Base-by-base conservation (phyloP, 2,888 invertebrate species). In the Macrosiphum euphorbiae region DNA sequence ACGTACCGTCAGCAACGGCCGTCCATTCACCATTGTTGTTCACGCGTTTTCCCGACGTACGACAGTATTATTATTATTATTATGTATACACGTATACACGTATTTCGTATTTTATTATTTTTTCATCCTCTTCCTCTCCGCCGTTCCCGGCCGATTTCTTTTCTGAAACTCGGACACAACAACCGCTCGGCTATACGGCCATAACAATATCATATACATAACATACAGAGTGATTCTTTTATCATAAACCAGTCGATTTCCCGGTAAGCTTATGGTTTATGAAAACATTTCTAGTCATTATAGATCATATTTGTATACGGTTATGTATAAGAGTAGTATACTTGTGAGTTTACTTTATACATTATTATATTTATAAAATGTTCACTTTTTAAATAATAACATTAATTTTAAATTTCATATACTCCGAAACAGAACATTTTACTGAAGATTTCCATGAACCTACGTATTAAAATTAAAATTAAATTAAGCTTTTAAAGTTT, bases 11-110 rank as follows among this genome's bases (percentile, higher is more conserved):
- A 55, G 92, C 88, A 52, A 52, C 78, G 35, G 50, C 44, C 20
- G 78, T 44, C 55, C 89, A 61, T 94, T 94, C 93, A 86, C 61
- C 50, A 90, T 85, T 90, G 85, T 90, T 84, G 78, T 85, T 86
- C 26, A 85, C 58, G 50, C 92, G 90, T 90, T 86, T 94, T 90
- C 84, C 90, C 90, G 61, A 85, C 84, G 44, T 89, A 61, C 61
- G 87, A 86, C 87, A 61, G 24, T 35, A 87, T 58, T 86, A 86
- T 91, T 41, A 50, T 52, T 67, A 78, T 78, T 78, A 67, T 67
- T 50, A 88, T 92, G 52, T 86, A 47, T 91, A 41, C 41, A 28
- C 35, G 52, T 86, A 47, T 90, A 41, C 52, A 41, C 84, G 78
- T 41, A 52, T 47, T 78, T 35, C 13, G n/a, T 85, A 91, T 86